phyloP scores from a whole-genome alignment of 2,113 vertebrate species.

The Dermatemys mawii region DNA sequence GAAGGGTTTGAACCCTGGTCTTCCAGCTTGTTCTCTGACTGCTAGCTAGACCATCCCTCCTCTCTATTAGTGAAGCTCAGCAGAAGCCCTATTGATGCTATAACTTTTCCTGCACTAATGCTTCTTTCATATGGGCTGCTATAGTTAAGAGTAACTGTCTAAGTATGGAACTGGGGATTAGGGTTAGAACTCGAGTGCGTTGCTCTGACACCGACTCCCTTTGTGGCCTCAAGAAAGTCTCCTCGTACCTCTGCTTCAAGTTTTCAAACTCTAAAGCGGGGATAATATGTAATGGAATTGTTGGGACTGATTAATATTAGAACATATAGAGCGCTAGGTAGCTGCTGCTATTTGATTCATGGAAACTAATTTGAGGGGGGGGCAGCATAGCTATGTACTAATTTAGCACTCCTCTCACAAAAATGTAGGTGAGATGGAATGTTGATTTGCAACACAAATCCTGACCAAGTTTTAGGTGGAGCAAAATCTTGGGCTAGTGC shows the following conservation, averaged over 20 bases:
- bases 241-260: background rate
- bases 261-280: background rate
- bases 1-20: background rate
- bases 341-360: background rate
- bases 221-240: background rate
- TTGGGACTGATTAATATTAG: background rate
- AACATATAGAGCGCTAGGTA: background rate
- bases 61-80: background rate
- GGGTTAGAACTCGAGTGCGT: background rate
- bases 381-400: background rate
- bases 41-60: background rate
- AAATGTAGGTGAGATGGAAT: background rate
- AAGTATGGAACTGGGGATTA: background rate
- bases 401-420: background rate
- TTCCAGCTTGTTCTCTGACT: background rate
- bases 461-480: background rate
- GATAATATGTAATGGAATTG: background rate
- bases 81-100: background rate
- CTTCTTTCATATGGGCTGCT: background rate
- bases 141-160: background rate
- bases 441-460: background rate
- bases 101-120: background rate
- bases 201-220: background rate
- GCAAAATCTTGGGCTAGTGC: background rate
- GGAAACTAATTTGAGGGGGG: background rate